A percentile compares a stretch with the other conserved stretches of the same genome.
Conservation (phyloP, 1,140 invertebrate genomes). For the Anastatus disparis region DNA sequence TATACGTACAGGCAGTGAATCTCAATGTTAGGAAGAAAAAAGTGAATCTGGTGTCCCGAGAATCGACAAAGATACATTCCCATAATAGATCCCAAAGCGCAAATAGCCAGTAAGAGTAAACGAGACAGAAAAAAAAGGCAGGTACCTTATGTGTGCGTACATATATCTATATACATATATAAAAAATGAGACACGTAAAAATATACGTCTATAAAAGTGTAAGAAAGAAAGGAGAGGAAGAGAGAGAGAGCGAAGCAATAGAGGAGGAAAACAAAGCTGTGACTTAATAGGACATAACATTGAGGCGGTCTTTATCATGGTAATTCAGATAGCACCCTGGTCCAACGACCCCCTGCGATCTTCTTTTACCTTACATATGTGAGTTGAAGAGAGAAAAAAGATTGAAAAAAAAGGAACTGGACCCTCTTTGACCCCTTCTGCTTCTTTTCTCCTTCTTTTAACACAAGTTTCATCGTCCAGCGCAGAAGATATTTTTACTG, state of each 20-base stretch:
- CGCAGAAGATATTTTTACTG: slow-evolving; percentile 15
- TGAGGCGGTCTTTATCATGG: slow-evolving; percentile 62
- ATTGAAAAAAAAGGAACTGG: no score
- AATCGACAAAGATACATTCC: no score
- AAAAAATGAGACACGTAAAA: background rate
- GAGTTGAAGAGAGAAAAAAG: no score
- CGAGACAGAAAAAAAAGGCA: slow-evolving; percentile 38
- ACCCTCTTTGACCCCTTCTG: background rate
- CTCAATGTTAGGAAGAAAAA: no score
- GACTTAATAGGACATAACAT: slow-evolving; percentile 64
- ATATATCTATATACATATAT: no score
- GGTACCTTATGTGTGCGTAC: slow-evolving; percentile 32
- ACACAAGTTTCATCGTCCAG: background rate
- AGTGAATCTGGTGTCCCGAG: no score
- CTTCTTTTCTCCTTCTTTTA: background rate
- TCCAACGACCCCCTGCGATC: slow-evolving; percentile 59
- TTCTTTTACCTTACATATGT: background rate
- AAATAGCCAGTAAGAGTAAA: no score
- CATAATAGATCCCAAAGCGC: no score
- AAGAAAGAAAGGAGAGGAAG: background rate
- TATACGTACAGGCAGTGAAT: no score
- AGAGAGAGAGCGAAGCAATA: slow-evolving; percentile 25
- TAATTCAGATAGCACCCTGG: slow-evolving; percentile 60
- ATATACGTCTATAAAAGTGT: no score
- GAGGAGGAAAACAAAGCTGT: slow-evolving; percentile 58